These are phyloP conservation scores for Neria commutata DNA, from an alignment of 2,888 invertebrate genomes.

Conservation along the genomic window DNA sequence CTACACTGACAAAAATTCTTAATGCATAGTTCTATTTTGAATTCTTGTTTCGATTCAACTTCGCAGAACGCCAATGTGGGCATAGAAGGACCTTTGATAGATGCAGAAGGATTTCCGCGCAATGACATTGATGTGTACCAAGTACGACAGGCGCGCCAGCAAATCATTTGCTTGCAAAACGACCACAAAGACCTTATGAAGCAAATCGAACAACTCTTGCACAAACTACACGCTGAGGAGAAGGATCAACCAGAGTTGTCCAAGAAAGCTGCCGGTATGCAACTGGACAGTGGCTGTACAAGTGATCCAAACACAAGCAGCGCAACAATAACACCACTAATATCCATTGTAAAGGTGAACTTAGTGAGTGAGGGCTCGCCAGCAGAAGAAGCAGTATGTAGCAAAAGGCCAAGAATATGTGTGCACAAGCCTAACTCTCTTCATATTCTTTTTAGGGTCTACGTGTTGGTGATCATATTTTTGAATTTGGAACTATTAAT, in stretches of 20 bases:
- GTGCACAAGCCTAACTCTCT: not conserved
- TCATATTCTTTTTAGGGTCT: conserved; percentile 68
- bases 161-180: conserved; percentile 88
- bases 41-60: not conserved
- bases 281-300: conserved; percentile 31
- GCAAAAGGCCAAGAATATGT: not conserved
- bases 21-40: not conserved
- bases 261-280: conserved; percentile 40
- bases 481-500: conserved; percentile 81
- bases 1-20: not conserved
- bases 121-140: conserved; percentile 89
- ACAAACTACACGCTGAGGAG: conserved; percentile 67
- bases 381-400: conserved; percentile 78
- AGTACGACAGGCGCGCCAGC: conserved; percentile 85
- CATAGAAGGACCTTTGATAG: conserved; percentile 84
- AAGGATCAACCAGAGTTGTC: conserved; percentile 38
- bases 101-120: conserved; percentile 85
- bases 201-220: conserved; percentile 74
- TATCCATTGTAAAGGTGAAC: conserved; percentile 74
- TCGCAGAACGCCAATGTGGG: conserved; percentile 75
- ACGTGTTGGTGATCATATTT: conserved; percentile 70
- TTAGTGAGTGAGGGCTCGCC: conserved; percentile 79
- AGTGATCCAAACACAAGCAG: conserved; percentile 14
- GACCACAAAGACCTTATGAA: conserved; percentile 86
- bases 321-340: conserved; percentile 18